Evolutionary conservation across 2,888 invertebrate genomes (phyloP), one percentile per base, ranked within the genome.

Genomic region (Cabera pusaria): DNA sequence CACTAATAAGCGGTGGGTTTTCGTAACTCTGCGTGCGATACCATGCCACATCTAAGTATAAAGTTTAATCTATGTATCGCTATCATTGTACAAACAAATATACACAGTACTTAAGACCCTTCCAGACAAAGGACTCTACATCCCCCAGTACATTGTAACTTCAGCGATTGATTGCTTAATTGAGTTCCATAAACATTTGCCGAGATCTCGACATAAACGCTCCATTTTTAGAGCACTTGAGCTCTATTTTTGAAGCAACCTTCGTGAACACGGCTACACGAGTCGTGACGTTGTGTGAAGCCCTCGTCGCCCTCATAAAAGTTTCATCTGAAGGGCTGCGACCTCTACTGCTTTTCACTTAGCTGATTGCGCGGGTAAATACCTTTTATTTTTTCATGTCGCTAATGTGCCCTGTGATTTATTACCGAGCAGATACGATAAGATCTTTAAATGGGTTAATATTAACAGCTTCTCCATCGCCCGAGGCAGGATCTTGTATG

Each of bases 271-370:
- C 29, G 22, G 23, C 21, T 24, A 23, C 2, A 21, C 5, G 9
- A 12, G 17, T n/a, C n/a, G 25, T 39, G 39, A 42, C 24, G 42
- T 48, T 34, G 39, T 45, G 29, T 43, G 40, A 26, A 12, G 32
- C 41, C 35, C 48, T 44, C 44, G 44, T 35, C 46, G 38, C 24
- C 32, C 49, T 51, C 49, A 57, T 57, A 52, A 52, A 52, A 52
- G 43, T 55, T 57, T 52, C 52, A 57, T 55, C 51, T 6, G 21
- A 16, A 49, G 51, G 52, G 52, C 47, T 32, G 25, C 34, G 42
- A 36, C 46, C 44, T 28, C 32, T 25, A 25, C 17, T 20, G 33
- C 21, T 17, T 33, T 34, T 28, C 16, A 46, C 42, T 46, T 42
- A 41, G 44, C 24, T 44, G 49, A 46, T 46, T 48, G 46, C 44